Evolutionary conservation across 2,888 invertebrate species (phyloP).

Genomic region (Chironomus tentans): DNA sequence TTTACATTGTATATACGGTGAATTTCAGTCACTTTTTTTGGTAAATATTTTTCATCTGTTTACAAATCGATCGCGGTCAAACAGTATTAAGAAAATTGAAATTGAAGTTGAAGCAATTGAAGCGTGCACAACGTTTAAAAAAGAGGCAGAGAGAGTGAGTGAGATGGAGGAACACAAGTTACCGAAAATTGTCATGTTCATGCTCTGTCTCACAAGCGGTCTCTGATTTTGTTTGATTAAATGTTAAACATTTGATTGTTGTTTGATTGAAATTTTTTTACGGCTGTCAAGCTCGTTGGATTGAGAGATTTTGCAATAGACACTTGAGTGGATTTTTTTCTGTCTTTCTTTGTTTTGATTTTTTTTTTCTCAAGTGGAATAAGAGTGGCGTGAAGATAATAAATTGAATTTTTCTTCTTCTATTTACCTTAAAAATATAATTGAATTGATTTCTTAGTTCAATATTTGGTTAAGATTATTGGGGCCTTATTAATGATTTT

Average conservation of each 20-base stretch:
- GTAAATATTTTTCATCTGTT: background rate
- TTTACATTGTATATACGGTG: background rate
- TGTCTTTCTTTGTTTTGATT: too few relatives aligned
- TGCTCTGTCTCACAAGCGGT: conserved; percentile 1
- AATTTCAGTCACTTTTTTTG: too few relatives aligned
- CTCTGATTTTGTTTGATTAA: conserved; percentile 10
- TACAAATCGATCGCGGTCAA: conserved; percentile 10
- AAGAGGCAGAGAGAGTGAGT: background rate
- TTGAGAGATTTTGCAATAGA: background rate
- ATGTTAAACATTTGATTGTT: conserved; percentile 8
- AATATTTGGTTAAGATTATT: too few relatives aligned
- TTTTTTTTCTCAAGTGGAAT: too few relatives aligned
- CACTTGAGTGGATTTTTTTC: too few relatives aligned
- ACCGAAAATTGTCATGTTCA: conserved; percentile 14
- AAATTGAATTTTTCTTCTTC: too few relatives aligned
- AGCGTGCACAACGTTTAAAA: background rate
- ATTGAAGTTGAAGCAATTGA: conserved; percentile 1
- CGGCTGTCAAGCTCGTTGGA: background rate
- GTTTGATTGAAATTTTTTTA: background rate
- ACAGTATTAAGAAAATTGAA: background rate
- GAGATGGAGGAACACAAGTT: background rate
- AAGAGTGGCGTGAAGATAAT: too few relatives aligned
- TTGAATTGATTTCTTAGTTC: too few relatives aligned
- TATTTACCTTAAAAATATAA: too few relatives aligned
- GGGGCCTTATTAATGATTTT: too few relatives aligned